These are phyloP conservation scores for Paradoxurus hermaphroditus DNA, from an alignment of 2,113 vertebrate species.

Conservation along the genomic window DNA sequence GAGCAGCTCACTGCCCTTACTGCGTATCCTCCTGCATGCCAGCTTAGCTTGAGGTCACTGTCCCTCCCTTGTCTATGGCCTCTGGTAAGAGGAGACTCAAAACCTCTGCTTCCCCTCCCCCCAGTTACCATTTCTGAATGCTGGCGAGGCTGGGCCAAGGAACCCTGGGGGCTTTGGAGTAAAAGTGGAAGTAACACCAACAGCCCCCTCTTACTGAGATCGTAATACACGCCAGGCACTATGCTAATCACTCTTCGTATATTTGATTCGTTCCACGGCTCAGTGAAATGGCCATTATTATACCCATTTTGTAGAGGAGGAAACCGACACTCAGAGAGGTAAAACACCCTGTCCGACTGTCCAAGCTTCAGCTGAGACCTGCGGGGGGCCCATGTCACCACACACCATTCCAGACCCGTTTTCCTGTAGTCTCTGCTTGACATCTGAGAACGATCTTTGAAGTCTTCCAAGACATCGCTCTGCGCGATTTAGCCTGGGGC, in stretches of 20 bases:
- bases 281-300: not conserved
- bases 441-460: not conserved
- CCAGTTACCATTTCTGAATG: not conserved
- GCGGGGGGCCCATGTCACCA: fast-evolving
- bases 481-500: not conserved
- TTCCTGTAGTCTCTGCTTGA: not conserved
- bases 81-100: not conserved
- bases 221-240: not conserved
- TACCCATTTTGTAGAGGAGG: not conserved
- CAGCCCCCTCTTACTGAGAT: not conserved
- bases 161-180: not conserved
- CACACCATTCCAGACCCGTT: not conserved
- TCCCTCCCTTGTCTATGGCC: not conserved
- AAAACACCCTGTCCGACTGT: not conserved
- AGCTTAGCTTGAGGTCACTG: not conserved
- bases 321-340: not conserved
- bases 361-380: not conserved
- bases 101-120: not conserved
- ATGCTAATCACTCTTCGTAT: not conserved
- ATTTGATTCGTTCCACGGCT: not conserved
- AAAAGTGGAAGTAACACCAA: not conserved
- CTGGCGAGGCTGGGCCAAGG: not conserved
- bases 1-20: not conserved
- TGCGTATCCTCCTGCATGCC: not conserved
- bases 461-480: not conserved